A percentile compares a stretch with the other conserved stretches of the same genome.
These are phyloP conservation scores for Planococcus citri DNA, from an alignment of 1,140 invertebrate genomes.

Conservation along the genomic window DNA sequence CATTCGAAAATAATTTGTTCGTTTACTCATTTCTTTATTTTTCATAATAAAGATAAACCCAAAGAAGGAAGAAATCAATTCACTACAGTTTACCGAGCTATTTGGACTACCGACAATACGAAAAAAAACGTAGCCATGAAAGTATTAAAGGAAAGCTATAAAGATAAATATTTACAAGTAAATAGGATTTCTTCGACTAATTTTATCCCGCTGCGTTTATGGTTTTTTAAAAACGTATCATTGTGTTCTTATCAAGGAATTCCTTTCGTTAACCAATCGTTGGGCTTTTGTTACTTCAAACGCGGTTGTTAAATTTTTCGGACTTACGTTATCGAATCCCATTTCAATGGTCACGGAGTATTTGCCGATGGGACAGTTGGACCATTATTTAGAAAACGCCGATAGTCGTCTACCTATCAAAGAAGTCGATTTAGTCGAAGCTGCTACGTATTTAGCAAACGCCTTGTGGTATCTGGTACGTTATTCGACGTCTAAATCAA, in stretches of 20 bases:
- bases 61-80: conserved; percentile 45
- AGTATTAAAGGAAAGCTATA: not conserved
- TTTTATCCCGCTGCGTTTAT: not conserved
- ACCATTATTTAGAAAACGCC: conserved; percentile 47
- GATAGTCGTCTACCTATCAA: conserved; percentile 42
- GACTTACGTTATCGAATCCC: conserved; percentile 56
- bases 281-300: conserved; percentile 62
- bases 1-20: no score
- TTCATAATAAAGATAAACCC: conserved; percentile 44
- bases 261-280: conserved; percentile 55
- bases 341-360: conserved; percentile 72
- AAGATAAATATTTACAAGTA: not conserved
- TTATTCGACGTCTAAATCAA: conserved; percentile 21
- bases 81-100: conserved; percentile 45
- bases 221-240: not conserved
- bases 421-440: conserved; percentile 61
- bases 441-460: conserved; percentile 56
- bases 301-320: conserved; percentile 57
- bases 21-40: no score
- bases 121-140: conserved; percentile 23
- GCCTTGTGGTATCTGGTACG: conserved; percentile 65
- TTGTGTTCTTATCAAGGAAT: conserved; percentile 45
- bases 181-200: not conserved
- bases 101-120: conserved; percentile 37
- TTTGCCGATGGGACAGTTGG: conserved; percentile 59